Evolutionary conservation across 2,113 vertebrate species (phyloP), one percentile per base, ranked within the genome.

Genomic region (Hippoglossus stenolepis): DNA sequence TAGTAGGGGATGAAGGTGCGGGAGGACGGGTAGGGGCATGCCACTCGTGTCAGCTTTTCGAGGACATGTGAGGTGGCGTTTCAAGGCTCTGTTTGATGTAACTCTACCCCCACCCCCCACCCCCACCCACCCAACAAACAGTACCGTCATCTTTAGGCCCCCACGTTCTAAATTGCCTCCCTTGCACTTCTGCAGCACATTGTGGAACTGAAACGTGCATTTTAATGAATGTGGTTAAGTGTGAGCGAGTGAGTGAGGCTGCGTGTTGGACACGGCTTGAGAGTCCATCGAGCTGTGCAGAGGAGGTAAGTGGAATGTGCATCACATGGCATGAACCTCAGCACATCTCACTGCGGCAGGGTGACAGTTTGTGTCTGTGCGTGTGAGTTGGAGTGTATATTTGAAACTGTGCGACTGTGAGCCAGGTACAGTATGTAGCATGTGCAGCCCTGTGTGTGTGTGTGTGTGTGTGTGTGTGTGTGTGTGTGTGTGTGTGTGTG

Each of bases 161-260:
- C 70, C 35, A 49, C 71, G 47, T 49, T 84, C 51, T 73, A 77
- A 89, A 87, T 67, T 88, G 88, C 91, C 82, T 87, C 8, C 31
- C 64, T 89, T 89, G 87, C 92, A 91, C 69, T 86, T 92, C 86
- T 89, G 51, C 53, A 23, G 53, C 15, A 14, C 73, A 61, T 87
- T 92, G 91, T 92, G 88, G 89, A 92, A 92, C 76, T 85, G 87
- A 93, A 93, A 93, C 83, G 82, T 20, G 31, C 89, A 43, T 93
- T 91, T 93, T 92, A 90, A 91, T 93, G 91, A 90, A 71, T 71
- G 76, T 79, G 74, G 77, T 31, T 31, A 5, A 31, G 31, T 31
- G 31, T 70, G 81, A 66, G 78, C 82, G 62, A 82, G 65, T 68
- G 73, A 77, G 80, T 72, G 81, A 66, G 60, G 43, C 68, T 85